These are phyloP conservation scores for Glossosoma conforme DNA, from an alignment of 1,140 invertebrate genomes.

Conservation along the genomic window DNA sequence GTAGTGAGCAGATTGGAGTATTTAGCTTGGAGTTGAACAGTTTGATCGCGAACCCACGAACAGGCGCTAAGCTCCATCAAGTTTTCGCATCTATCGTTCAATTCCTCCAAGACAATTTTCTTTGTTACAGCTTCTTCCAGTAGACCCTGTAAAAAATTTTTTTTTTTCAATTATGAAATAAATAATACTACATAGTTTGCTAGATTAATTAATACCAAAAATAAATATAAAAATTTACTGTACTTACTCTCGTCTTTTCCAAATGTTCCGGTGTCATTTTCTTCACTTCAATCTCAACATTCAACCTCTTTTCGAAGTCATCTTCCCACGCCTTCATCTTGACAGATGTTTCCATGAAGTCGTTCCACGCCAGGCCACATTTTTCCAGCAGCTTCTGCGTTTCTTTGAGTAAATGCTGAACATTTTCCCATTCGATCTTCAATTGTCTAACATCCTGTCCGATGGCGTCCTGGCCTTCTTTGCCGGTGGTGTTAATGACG, in stretches of 20 bases:
- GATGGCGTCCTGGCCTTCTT: slow-evolving; percentile 80
- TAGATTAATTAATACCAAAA: background rate
- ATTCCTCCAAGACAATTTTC: slow-evolving; percentile 72
- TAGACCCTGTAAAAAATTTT: slow-evolving; percentile 49
- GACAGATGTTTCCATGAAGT: slow-evolving; percentile 72
- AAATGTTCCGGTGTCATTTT: slow-evolving; percentile 78
- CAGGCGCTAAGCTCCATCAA: slow-evolving; percentile 80
- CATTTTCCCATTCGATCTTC: slow-evolving; percentile 81
- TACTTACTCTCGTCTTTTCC: slow-evolving; percentile 65
- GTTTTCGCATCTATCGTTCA: slow-evolving; percentile 82
- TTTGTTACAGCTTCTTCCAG: slow-evolving; percentile 71
- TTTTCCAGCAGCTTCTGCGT: slow-evolving; percentile 70
- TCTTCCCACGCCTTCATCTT: slow-evolving; percentile 76
- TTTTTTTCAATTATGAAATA: slow-evolving; percentile 6
- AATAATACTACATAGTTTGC: background rate
- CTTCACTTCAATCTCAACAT: slow-evolving; percentile 63
- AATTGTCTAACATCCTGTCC: slow-evolving; percentile 80
- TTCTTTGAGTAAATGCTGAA: slow-evolving; percentile 76
- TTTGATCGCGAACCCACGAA: slow-evolving; percentile 77
- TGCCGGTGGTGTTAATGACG: slow-evolving; percentile 75
- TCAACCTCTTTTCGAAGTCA: slow-evolving; percentile 63
- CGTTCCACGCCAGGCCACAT: slow-evolving; percentile 81
- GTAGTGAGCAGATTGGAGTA: slow-evolving; percentile 73
- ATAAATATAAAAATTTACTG: slow-evolving; percentile 2
- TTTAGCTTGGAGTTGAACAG: slow-evolving; percentile 73